Evolutionary conservation across 2,888 invertebrate species (phyloP), one percentile per base, ranked within the genome.

Genomic region (Lissonota sp.): DNA sequence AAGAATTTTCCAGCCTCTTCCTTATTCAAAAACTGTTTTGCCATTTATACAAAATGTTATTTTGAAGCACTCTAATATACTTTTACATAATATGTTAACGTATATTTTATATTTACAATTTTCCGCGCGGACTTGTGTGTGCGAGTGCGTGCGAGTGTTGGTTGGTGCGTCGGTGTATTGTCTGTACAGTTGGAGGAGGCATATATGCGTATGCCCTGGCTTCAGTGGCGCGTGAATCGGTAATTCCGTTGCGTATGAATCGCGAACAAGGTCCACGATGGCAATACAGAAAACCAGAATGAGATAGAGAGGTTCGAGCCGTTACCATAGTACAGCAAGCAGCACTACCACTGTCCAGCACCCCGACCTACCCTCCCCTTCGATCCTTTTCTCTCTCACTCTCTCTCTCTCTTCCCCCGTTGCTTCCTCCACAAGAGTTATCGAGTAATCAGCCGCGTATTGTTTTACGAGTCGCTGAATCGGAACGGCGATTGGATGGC

Each of bases 311-410:
- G 70, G 6, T 12, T 12, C 44, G 44, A 44, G 44, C 44, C 44
- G 6, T 44, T 8, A 8, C 44, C 44, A 10, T 2, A 37, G 58
- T 76, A 44, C 37, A 60, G 16, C 39, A 60, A 14, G 51, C 44
- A 49, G 60, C 55, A 80, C 77, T 85, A 76, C 69, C 76, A 70
- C 64, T 93, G 93, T 93, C 91, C 93, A 93, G 90, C 86, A 72
- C 84, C 86, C 83, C 82, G 85, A 74, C 76, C 84, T 92, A 93
- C 93, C 93, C 93, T 91, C 93, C 93, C 94, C 93, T 94, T 89
- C 87, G 49, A 49, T 80, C 76, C 60, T 53, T 84, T 81, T 82
- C 83, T 84, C 88, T 87, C 84, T 89, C 92, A 89, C 90, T 87
- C 86, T 92, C 90, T 85, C 86, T 85, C 88, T 84, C 85, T 93